A percentile compares a stretch with the other conserved stretches of the same genome.
phyloP scores from a whole-genome alignment of 1,140 invertebrate species.

The Sminthurides bifidus region DNA sequence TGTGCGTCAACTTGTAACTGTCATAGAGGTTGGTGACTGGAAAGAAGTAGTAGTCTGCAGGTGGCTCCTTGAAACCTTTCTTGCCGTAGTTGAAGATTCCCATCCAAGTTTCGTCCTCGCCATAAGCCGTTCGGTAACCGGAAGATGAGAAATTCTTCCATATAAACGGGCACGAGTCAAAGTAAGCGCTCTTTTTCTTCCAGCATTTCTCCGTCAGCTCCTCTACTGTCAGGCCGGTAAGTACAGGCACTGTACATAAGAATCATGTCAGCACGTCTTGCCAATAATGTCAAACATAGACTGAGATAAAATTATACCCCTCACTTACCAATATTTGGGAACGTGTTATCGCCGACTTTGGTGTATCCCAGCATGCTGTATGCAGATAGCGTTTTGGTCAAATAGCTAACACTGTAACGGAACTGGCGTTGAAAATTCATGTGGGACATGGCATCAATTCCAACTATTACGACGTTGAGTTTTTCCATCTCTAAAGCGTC shows the following conservation, averaged over 20 bases:
- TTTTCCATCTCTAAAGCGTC: too few relatives aligned
- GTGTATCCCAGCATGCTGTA: slow-evolving; percentile 65
- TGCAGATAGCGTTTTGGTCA: slow-evolving; percentile 46
- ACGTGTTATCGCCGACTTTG: slow-evolving; percentile 71
- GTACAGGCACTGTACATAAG: neutral
- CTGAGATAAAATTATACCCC: neutral
- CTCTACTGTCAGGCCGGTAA: neutral
- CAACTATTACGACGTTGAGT: slow-evolving; percentile 62
- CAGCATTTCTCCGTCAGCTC: neutral
- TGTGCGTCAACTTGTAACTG: slow-evolving; percentile 12
- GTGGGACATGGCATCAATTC: slow-evolving; percentile 72
- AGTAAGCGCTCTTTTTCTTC: slow-evolving; percentile 23
- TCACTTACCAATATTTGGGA: slow-evolving; percentile 52
- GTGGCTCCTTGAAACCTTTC: slow-evolving; percentile 38
- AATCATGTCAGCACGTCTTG: neutral
- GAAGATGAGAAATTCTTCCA: slow-evolving; percentile 41
- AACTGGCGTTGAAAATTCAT: slow-evolving; percentile 72
- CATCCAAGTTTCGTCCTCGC: slow-evolving; percentile 41
- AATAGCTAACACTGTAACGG: slow-evolving; percentile 52
- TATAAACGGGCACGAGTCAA: slow-evolving; percentile 39
- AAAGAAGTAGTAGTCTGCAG: slow-evolving; percentile 42
- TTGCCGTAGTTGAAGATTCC: slow-evolving; percentile 41
- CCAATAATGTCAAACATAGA: neutral
- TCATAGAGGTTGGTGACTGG: slow-evolving; percentile 39
- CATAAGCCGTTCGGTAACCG: slow-evolving; percentile 41